These are phyloP conservation scores for Drosophila parvula DNA, from an alignment of 1,140 invertebrate species.

Conservation along the genomic window DNA sequence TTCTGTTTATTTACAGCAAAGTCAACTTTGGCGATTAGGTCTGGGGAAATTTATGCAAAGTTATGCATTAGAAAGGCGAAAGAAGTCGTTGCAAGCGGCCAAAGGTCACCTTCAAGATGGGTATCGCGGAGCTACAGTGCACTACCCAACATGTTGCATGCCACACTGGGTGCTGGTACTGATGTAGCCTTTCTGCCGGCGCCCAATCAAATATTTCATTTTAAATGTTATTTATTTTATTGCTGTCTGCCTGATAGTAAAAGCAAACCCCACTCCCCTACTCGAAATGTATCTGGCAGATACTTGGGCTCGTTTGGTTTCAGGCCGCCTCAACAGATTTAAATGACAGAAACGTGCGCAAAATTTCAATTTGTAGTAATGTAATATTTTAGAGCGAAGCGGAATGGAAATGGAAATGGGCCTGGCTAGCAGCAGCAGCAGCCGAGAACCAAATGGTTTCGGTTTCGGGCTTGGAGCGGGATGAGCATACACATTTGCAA, in stretches of 20 bases:
- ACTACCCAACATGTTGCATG: slow-evolving; percentile 33
- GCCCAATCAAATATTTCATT: slow-evolving; percentile 63
- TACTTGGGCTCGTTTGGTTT: slow-evolving; percentile 59
- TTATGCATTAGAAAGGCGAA: slow-evolving; percentile 60
- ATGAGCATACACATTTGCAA: slow-evolving; percentile 64
- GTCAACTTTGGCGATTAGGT: slow-evolving; percentile 63
- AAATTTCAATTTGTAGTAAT: slow-evolving; percentile 78
- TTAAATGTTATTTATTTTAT: slow-evolving; percentile 55
- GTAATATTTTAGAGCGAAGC: slow-evolving; percentile 66
- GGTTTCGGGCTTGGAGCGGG: slow-evolving; percentile 1
- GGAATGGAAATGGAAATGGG: slow-evolving; percentile 21
- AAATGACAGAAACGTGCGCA: slow-evolving; percentile 80
- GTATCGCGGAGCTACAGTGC: slow-evolving; percentile 1
- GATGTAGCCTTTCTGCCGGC: slow-evolving; percentile 19
- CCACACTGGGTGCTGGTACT: neutral
- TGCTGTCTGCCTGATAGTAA: slow-evolving; percentile 38
- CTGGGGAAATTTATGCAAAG: slow-evolving; percentile 60
- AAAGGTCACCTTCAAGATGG: slow-evolving; percentile 65
- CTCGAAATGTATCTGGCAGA: slow-evolving; percentile 58
- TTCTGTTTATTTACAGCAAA: slow-evolving; percentile 62
- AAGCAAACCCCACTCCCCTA: neutral
- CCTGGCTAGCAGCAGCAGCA: neutral
- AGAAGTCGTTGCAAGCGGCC: slow-evolving; percentile 28
- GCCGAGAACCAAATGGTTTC: slow-evolving; percentile 16
- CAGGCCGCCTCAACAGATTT: slow-evolving; percentile 72